Conservation (phyloP, 2,888 invertebrate genomes). For the Stramonita haemastoma region DNA sequence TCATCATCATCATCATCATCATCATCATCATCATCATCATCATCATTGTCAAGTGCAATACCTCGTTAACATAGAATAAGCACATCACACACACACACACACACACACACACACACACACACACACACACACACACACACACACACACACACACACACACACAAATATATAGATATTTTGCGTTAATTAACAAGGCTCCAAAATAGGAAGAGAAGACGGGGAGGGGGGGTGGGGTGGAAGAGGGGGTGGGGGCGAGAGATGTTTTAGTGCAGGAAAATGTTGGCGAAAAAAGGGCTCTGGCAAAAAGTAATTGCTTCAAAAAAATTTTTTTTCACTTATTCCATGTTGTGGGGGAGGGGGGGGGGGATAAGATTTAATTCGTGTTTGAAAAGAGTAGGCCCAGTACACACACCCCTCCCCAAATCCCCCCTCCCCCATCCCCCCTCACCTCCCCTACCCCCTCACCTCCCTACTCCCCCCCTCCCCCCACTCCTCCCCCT, state of each 20-base stretch:
- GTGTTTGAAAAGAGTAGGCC: too few species aligned
- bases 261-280: too few species aligned
- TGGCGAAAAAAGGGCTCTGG: too few species aligned
- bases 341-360: too few species aligned
- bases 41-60: background rate
- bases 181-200: background rate
- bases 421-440: too few species aligned
- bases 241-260: background rate
- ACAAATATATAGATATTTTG: background rate
- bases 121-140: constrained; percentile 6
- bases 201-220: background rate
- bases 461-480: too few species aligned
- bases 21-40: background rate
- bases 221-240: background rate
- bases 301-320: too few species aligned
- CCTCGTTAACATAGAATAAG: background rate
- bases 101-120: background rate
- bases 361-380: too few species aligned
- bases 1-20: background rate
- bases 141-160: constrained; percentile 19
- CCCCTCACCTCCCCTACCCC: too few species aligned
- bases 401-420: too few species aligned
- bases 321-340: too few species aligned
- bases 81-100: background rate
- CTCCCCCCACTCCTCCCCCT: too few species aligned